Base-by-base conservation (phyloP, 23 tunicate species). In the Pegea sp. region DNA sequence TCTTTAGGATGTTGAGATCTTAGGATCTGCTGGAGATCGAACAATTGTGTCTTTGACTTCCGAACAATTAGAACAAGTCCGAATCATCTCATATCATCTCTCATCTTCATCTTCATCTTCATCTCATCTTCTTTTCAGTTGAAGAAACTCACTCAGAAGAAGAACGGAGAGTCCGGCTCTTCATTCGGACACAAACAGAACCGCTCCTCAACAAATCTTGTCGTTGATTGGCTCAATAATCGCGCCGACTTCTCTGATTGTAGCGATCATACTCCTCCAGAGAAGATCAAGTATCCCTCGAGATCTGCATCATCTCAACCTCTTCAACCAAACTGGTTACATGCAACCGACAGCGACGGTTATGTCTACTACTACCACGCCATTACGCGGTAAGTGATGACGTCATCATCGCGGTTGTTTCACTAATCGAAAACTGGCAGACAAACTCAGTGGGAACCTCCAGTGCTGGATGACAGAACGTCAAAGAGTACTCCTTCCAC, bases 381-480 rank as follows among this genome's bases (percentile, higher is more conserved):
- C 1, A 84, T 84, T 5, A 74, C 81, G 20, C 73, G 95, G 95
- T 84, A 54, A 6, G 24, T 6, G 4, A 20, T 4, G 38, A 20
- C 8, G 22, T 8, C 16, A 38, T 38, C 11, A 16, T 38, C 16
- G 11, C 16, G 11, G 16, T 38, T 11, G 16, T 38, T 8, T 38
- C 16, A 38, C 16, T 11, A 8, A n/a, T n/a, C n/a, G n/a, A n/a
- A n/a, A n/a, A n/a, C 0, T n/a, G n/a, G 53, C 75, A 84, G 95
- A 48, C 67, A 73, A 67, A 84, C 95, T 2, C 95, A 84, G 59
- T 84, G 95, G 95, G 95, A 73, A 18, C 63, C 76, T 8, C 95
- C 95, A 26, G 64, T 71, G 4, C 68, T 71, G 84, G 75, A 53
- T n/a, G n/a, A n/a, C n/a, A n/a, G n/a, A n/a, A n/a, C n/a, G n/a